phyloP scores from a whole-genome alignment of 1,140 invertebrate genomes.

The Holcopasites calliopsidis region DNA sequence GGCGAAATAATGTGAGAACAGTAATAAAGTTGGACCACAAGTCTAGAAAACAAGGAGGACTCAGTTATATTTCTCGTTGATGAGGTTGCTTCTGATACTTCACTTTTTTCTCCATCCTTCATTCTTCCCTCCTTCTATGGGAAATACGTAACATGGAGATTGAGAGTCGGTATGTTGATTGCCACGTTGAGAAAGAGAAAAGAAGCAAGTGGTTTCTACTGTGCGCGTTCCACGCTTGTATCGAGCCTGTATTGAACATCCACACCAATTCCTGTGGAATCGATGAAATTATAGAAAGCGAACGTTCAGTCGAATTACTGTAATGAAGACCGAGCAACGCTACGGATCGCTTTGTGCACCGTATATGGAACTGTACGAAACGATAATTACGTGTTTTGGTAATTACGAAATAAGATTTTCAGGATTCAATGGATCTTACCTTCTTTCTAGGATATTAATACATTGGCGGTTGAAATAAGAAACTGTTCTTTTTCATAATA shows the following conservation, averaged over 20 bases:
- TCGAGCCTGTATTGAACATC: background rate
- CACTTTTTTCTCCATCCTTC: conserved; percentile 5
- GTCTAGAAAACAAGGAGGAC: conserved; percentile 57
- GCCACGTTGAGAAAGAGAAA: background rate
- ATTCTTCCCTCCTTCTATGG: conserved; percentile 15
- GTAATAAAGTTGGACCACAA: conserved; percentile 36
- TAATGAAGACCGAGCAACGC: background rate
- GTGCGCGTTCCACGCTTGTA: conserved; percentile 11
- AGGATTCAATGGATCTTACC: too few relatives aligned
- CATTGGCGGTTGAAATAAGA: too few relatives aligned
- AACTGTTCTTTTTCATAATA: too few relatives aligned
- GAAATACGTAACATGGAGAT: conserved; percentile 6
- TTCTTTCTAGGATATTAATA: too few relatives aligned
- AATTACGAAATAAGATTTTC: too few relatives aligned
- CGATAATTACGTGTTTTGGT: too few relatives aligned
- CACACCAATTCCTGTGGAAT: background rate
- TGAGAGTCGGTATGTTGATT: conserved; percentile 51
- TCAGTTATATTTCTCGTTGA: conserved; percentile 51
- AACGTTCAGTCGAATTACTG: background rate
- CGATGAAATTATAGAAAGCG: background rate
- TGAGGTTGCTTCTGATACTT: conserved; percentile 53
- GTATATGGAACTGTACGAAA: too few relatives aligned
- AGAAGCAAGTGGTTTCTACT: conserved; percentile 1
- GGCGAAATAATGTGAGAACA: conserved; percentile 40
- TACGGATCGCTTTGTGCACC: background rate